Percentiles rank a stretch among this genome's conserved stretches.
Evolutionary conservation across 2,888 invertebrate species (phyloP).

Genomic region (Tetrapedia diversipes): DNA sequence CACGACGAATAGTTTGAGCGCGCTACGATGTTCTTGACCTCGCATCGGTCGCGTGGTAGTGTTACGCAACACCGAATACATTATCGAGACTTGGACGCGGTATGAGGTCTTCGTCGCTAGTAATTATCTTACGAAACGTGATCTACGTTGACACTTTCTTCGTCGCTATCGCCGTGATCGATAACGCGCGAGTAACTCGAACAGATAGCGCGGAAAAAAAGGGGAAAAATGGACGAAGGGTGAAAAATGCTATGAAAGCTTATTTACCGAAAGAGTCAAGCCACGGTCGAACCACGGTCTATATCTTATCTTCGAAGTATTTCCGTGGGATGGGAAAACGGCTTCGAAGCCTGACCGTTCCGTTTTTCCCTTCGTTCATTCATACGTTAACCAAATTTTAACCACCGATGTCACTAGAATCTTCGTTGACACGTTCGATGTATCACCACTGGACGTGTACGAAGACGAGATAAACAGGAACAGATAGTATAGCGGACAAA

Average conservation of each 20-base stretch:
- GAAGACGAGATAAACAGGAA: no score
- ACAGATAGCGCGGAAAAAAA: neutral
- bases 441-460: no score
- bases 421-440: neutral
- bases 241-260: neutral
- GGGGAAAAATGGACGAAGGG: neutral
- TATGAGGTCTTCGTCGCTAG: neutral
- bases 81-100: conserved; percentile 14
- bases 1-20: no score
- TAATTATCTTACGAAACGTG: neutral
- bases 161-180: neutral
- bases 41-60: neutral
- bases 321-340: neutral
- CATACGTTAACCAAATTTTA: neutral
- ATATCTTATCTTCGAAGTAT: conserved; percentile 19
- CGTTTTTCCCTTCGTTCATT: neutral
- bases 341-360: neutral
- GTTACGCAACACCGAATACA: conserved; percentile 39
- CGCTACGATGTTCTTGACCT: conserved; percentile 13
- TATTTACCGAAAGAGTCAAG: neutral
- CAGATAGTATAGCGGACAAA: no score
- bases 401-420: neutral
- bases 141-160: neutral
- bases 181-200: neutral
- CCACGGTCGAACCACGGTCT: neutral